phyloP scores from a whole-genome alignment of 2,888 invertebrate species.

The Aethes cnicana region DNA sequence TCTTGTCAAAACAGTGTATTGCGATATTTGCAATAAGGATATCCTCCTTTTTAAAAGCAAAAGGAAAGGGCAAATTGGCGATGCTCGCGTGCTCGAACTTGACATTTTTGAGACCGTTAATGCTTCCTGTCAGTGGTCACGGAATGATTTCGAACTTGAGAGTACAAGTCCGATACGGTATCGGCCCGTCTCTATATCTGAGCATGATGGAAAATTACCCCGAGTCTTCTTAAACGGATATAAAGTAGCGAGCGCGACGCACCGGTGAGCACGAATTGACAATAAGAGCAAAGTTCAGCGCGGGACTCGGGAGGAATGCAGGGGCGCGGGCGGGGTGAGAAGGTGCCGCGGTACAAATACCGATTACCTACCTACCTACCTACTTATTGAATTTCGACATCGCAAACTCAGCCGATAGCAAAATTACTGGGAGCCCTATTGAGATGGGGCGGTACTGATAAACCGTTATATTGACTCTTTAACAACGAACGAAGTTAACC shows the following conservation, averaged over 20 bases:
- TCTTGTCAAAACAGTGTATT: not conserved
- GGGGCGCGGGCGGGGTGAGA: slow-evolving; percentile 62
- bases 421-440: slow-evolving; percentile 25
- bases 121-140: not conserved
- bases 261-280: slow-evolving; percentile 77
- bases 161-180: not conserved
- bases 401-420: slow-evolving; percentile 27
- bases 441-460: slow-evolving; percentile 12
- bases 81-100: not conserved
- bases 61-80: not conserved
- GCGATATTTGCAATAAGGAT: not conserved
- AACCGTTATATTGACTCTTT: slow-evolving; percentile 4
- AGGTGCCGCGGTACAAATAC: slow-evolving; percentile 66
- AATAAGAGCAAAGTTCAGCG: slow-evolving; percentile 81
- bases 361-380: slow-evolving; percentile 40
- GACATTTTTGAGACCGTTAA: slow-evolving; percentile 8
- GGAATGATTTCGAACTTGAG: not conserved
- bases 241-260: slow-evolving; percentile 61
- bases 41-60: slow-evolving; percentile 5
- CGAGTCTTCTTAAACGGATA: slow-evolving; percentile 60
- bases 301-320: slow-evolving; percentile 76
- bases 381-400: slow-evolving; percentile 31
- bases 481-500: not conserved
- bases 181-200: not conserved
- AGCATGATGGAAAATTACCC: slow-evolving; percentile 23